Evolutionary conservation across 2,888 invertebrate genomes (phyloP).

Genomic region (Hipparchia semele): DNA sequence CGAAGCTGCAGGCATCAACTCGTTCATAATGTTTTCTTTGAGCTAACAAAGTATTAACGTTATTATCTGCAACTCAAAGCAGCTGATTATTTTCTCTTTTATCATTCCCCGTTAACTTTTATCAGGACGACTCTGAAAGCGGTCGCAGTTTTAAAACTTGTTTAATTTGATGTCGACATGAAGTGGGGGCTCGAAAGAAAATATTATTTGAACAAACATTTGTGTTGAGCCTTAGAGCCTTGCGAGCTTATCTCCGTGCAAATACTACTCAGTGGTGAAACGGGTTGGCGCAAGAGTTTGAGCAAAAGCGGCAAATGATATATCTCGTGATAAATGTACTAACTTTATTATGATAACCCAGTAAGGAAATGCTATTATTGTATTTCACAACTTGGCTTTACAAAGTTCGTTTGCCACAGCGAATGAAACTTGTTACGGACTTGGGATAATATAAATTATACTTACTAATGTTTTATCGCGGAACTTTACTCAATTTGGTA

Average conservation of each 20-base stretch:
- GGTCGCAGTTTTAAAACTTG: constrained; percentile 63
- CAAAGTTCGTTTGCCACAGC: constrained; percentile 28
- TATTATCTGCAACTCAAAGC: constrained; percentile 37
- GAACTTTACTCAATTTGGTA: constrained; percentile 4
- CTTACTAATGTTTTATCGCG: constrained; percentile 27
- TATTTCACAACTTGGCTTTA: constrained; percentile 31
- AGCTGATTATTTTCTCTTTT: constrained; percentile 45
- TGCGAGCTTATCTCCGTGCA: constrained; percentile 62
- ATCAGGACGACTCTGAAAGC: constrained; percentile 64
- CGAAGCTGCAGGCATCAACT: too few species aligned
- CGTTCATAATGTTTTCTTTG: constrained; percentile 14
- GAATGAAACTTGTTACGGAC: constrained; percentile 30
- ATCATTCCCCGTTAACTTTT: constrained; percentile 63
- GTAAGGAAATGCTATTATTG: constrained; percentile 43
- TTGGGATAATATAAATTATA: constrained; percentile 27
- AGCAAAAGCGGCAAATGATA: constrained; percentile 40
- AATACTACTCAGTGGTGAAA: constrained; percentile 56
- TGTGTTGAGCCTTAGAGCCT: constrained; percentile 63
- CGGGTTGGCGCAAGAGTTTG: constrained; percentile 41
- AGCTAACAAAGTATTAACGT: constrained; percentile 25
- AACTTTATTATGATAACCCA: constrained; percentile 44
- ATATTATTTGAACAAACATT: constrained; percentile 78
- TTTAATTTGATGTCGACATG: constrained; percentile 79
- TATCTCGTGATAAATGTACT: constrained; percentile 42
- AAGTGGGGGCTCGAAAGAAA: constrained; percentile 68